phyloP scores from a whole-genome alignment of 2,888 invertebrate species.

The Trachelus tabidus region DNA sequence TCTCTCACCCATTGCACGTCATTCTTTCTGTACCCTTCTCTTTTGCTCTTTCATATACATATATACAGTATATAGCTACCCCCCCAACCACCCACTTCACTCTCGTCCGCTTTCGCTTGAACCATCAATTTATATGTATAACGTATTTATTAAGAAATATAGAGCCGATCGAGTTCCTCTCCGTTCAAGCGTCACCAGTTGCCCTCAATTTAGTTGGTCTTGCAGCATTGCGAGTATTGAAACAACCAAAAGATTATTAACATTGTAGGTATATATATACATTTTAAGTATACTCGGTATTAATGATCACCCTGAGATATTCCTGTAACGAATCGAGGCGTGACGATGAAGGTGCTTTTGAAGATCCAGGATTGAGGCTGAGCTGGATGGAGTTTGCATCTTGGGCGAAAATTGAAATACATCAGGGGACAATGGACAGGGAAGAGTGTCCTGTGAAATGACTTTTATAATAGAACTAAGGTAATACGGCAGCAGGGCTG shows the following conservation, averaged over 20 bases:
- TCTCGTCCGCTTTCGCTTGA: background rate
- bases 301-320: background rate
- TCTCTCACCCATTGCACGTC: constrained; percentile 4
- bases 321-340: background rate
- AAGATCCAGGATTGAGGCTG: background rate
- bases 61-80: constrained; percentile 22
- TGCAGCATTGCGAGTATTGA: background rate
- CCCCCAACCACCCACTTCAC: background rate
- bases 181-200: background rate
- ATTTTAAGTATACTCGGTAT: no score
- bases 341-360: background rate
- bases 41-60: constrained; percentile 20
- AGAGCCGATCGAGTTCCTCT: background rate
- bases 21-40: background rate
- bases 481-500: background rate
- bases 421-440: constrained; percentile 47
- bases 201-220: background rate
- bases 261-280: no score
- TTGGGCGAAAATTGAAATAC: constrained; percentile 58
- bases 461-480: constrained; percentile 54
- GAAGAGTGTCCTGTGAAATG: constrained; percentile 52
- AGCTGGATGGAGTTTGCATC: constrained; percentile 50
- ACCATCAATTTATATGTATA: background rate
- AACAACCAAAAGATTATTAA: background rate
- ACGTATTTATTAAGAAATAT: background rate